Evolutionary conservation across 2,797 vertebrate species (phyloP), one percentile per base, ranked within the genome.

Genomic region (Tolypeutes matacus): DNA sequence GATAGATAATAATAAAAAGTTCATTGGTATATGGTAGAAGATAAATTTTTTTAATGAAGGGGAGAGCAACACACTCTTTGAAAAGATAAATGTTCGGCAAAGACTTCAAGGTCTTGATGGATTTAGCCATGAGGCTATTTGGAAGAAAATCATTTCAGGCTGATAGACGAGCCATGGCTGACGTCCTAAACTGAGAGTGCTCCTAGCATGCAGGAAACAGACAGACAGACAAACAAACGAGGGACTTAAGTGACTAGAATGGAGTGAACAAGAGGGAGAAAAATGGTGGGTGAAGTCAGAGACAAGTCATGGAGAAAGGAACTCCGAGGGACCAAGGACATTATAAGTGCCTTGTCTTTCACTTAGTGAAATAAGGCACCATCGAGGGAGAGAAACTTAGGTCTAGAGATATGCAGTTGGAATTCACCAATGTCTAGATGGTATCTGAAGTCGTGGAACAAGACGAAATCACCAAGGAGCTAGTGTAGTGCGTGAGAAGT

Each of bases 1-100:
- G 23, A 83, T n/a, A 80, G 29, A 60, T 53, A 15, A 73, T n/a
- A 73, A 31, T 36, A 92, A 58, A 78, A 29, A 85, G 36, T 69
- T 31, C 0, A 12, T 67, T 51, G n/a, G 27, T 27, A 2, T 34
- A 56, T 69, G 8, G 20, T 73, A 49, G 11, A 86, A 65, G 53
- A 65, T 17, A 78, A 31, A 31, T 1, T 6, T 20, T 89, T 89
- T 42, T 65, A 82, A 86, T 76, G 51, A 31, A 42, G 53, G 42
- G 27, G 36, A 15, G 3, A 34, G 3, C 5, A 6, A 23, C 77
- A 20, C 7, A n/a, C 31, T 81, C 29, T 23, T 36, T 77, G 36
- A 86, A 92, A 82, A 65, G 12, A 5, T 78, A 49, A 82, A 5
- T 20, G 70, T 42, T 76, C 25, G 46, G 15, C 11, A 56, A 72